Conservation (phyloP, 2,797 vertebrate species). For the Lutjanus argentimaculatus region DNA sequence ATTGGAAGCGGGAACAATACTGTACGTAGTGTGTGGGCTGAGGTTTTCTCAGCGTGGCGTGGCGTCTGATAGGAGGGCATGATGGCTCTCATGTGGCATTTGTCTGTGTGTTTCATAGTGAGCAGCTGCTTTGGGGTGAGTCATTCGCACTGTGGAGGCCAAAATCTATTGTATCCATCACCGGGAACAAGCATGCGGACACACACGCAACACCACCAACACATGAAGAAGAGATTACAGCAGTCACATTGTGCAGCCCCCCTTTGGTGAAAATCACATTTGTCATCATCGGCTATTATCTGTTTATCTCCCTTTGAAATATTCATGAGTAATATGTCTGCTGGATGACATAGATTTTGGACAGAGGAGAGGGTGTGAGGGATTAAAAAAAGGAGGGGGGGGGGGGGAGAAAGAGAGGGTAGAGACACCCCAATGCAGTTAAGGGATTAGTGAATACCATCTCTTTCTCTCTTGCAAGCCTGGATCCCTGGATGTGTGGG, state of each 20-base stretch:
- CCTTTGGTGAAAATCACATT: slow-evolving; percentile 54
- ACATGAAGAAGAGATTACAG: slow-evolving; percentile 47
- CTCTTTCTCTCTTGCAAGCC: slow-evolving; percentile 6
- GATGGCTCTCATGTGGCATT: slow-evolving; percentile 64
- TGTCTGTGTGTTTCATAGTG: slow-evolving; percentile 58
- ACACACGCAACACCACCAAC: background rate
- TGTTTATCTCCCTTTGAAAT: slow-evolving; percentile 65
- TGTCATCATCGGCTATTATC: slow-evolving; percentile 62
- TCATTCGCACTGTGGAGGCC: slow-evolving; percentile 71
- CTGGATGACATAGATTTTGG: slow-evolving; percentile 59
- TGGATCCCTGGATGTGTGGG: slow-evolving; percentile 65
- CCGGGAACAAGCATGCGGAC: slow-evolving; percentile 46
- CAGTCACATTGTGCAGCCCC: slow-evolving; percentile 34
- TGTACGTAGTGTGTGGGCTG: slow-evolving; percentile 17
- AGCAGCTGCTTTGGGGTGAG: slow-evolving; percentile 74
- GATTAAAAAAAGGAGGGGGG: slow-evolving; percentile 15
- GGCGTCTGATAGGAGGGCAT: slow-evolving; percentile 46
- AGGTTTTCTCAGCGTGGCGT: slow-evolving; percentile 38
- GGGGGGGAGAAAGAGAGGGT: slow-evolving; percentile 4
- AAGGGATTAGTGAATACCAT: slow-evolving; percentile 60
- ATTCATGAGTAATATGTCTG: slow-evolving; percentile 63
- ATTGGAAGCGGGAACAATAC: slow-evolving; percentile 35
- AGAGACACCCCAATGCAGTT: slow-evolving; percentile 70
- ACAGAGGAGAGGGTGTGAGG: slow-evolving; percentile 35
- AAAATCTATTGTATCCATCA: slow-evolving; percentile 72